Evolutionary conservation across 1,140 invertebrate species (phyloP).

Genomic region (Temnothorax longispinosus): DNA sequence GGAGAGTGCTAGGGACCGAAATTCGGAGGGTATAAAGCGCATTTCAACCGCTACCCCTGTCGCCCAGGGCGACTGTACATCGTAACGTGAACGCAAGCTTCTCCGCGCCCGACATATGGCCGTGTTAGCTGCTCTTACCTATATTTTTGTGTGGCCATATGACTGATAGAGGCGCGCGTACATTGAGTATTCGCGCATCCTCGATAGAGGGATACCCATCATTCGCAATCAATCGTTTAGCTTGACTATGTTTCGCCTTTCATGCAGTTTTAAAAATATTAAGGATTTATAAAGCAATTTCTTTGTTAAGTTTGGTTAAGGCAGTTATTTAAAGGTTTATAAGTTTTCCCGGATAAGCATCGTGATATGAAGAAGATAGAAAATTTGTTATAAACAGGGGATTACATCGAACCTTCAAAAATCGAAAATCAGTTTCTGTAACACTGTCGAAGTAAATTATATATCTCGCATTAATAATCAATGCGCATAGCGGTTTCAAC

Average conservation of each 20-base stretch:
- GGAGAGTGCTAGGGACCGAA: slow-evolving; percentile 57
- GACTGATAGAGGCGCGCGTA: slow-evolving; percentile 45
- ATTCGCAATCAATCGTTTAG: not conserved
- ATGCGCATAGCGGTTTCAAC: slow-evolving; percentile 41
- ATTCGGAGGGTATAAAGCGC: slow-evolving; percentile 77
- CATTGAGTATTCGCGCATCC: slow-evolving; percentile 9
- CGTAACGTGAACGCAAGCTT: slow-evolving; percentile 71
- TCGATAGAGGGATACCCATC: not conserved
- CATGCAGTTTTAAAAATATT: not conserved
- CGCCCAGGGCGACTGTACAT: slow-evolving; percentile 74
- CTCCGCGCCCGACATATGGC: slow-evolving; percentile 79
- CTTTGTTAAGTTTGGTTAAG: not conserved
- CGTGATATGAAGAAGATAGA: not conserved
- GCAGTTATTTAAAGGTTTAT: not conserved
- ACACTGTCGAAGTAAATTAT: not conserved
- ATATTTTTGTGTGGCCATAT: slow-evolving; percentile 69
- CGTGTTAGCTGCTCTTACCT: slow-evolving; percentile 71
- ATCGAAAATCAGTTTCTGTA: not conserved
- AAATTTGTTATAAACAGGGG: not conserved
- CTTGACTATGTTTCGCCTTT: not conserved
- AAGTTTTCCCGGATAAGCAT: not conserved
- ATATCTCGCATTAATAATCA: slow-evolving; percentile 32
- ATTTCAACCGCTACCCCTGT: slow-evolving; percentile 73
- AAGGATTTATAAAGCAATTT: not conserved
- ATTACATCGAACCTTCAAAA: not conserved